Evolutionary conservation across 1,140 invertebrate genomes (phyloP).

Genomic region (Adelges cooleyi): DNA sequence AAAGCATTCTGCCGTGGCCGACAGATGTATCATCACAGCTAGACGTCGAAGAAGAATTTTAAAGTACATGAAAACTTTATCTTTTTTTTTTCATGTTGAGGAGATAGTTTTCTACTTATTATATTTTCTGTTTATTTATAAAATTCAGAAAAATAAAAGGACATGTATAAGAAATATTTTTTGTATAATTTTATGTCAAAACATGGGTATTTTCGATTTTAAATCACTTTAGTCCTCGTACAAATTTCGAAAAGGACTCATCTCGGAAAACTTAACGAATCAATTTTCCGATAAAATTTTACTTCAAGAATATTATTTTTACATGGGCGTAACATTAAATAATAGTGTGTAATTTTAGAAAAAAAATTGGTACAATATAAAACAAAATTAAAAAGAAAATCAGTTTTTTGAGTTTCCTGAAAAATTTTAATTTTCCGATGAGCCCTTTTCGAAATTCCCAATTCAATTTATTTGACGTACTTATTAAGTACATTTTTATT

Average conservation of each 20-base stretch:
- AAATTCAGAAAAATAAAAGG: no score
- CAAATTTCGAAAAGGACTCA: not conserved
- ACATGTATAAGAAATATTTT: not conserved
- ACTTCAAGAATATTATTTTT: not conserved
- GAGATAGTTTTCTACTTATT: not conserved
- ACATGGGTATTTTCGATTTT: not conserved
- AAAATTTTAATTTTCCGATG: no score
- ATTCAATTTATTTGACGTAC: no score
- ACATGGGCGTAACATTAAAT: not conserved
- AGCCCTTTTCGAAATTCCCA: no score
- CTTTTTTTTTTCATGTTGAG: no score
- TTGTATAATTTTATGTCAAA: not conserved
- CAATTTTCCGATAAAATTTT: not conserved
- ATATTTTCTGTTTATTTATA: no score
- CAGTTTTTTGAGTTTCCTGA: no score
- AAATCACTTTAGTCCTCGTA: not conserved
- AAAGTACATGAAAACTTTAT: not conserved
- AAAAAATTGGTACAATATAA: no score
- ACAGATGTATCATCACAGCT: not conserved
- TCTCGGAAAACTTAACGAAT: not conserved
- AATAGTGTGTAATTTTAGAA: no score
- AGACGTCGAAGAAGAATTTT: not conserved
- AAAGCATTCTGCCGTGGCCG: not conserved
- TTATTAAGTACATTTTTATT: no score
- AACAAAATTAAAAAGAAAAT: no score